Conservation (phyloP, 2,113 vertebrate genomes). For the Ageneiosus marmoratus region DNA sequence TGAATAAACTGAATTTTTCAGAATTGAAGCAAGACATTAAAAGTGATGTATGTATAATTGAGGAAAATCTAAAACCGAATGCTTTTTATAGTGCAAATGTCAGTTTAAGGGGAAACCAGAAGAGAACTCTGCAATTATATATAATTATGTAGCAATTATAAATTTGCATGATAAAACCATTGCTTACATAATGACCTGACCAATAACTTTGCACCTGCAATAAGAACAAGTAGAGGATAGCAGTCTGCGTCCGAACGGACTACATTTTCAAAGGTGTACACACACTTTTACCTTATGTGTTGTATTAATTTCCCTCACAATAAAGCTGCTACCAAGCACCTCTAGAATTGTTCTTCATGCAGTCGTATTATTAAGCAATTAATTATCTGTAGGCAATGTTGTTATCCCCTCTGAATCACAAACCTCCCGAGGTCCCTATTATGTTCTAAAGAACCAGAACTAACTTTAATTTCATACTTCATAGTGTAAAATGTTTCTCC, state of each 20-base stretch:
- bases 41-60: constrained; percentile 44
- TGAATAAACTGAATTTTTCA: constrained; percentile 51
- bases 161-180: constrained; percentile 55
- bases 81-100: constrained; percentile 57
- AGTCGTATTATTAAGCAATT: constrained; percentile 48
- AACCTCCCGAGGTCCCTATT: constrained; percentile 16
- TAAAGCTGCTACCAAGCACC: constrained; percentile 16
- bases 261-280: constrained; percentile 14
- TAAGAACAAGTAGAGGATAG: background rate
- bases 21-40: constrained; percentile 41
- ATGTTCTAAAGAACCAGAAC: constrained; percentile 11
- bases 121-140: constrained; percentile 51
- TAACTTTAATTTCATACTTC: constrained; percentile 3
- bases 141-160: constrained; percentile 51
- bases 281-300: background rate
- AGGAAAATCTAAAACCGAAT: constrained; percentile 44
- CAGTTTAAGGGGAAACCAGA: constrained; percentile 45
- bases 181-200: constrained; percentile 35
- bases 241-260: background rate
- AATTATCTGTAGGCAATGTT: constrained; percentile 53
- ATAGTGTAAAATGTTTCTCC: background rate
- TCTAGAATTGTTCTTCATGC: constrained; percentile 51
- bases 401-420: constrained; percentile 42
- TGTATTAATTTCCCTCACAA: constrained; percentile 7
- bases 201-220: constrained; percentile 46